These are phyloP conservation scores for Archocentrus centrarchus DNA, from an alignment of 2,113 vertebrate species.

Conservation along the genomic window DNA sequence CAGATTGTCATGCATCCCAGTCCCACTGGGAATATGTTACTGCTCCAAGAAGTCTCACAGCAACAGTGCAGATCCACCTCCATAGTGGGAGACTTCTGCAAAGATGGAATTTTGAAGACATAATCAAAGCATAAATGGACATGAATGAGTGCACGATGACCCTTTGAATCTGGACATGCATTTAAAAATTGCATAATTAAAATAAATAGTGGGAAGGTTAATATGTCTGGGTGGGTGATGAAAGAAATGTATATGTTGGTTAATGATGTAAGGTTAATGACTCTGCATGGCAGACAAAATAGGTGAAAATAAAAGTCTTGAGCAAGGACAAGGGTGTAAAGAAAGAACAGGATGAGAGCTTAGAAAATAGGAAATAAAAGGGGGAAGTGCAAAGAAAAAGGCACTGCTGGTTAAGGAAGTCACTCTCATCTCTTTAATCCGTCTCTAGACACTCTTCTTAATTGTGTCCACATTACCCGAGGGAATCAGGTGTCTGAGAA, in stretches of 20 bases:
- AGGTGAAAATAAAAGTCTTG: background rate
- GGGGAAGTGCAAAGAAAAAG: constrained; percentile 4
- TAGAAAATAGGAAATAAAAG: background rate
- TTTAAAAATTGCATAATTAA: constrained; percentile 27
- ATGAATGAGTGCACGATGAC: constrained; percentile 8
- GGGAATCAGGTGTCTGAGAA: constrained; percentile 32
- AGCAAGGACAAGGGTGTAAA: background rate
- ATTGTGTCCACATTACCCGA: constrained; percentile 35
- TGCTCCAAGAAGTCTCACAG: background rate
- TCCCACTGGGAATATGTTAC: background rate
- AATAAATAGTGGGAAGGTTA: constrained; percentile 39
- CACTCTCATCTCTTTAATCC: constrained; percentile 85
- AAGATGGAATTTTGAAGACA: background rate
- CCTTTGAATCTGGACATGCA: constrained; percentile 11
- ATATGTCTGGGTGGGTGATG: constrained; percentile 40
- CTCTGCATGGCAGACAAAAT: background rate
- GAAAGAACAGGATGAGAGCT: background rate
- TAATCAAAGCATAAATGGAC: constrained; percentile 33
- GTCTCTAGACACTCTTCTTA: constrained; percentile 78
- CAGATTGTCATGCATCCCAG: background rate
- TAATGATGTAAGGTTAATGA: background rate
- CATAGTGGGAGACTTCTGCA: background rate
- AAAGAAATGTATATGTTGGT: constrained; percentile 19
- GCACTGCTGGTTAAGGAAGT: background rate
- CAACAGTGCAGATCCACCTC: background rate